Evolutionary conservation across 2,888 invertebrate genomes (phyloP), one percentile per base, ranked within the genome.

Genomic region (Mycogona germanica): DNA sequence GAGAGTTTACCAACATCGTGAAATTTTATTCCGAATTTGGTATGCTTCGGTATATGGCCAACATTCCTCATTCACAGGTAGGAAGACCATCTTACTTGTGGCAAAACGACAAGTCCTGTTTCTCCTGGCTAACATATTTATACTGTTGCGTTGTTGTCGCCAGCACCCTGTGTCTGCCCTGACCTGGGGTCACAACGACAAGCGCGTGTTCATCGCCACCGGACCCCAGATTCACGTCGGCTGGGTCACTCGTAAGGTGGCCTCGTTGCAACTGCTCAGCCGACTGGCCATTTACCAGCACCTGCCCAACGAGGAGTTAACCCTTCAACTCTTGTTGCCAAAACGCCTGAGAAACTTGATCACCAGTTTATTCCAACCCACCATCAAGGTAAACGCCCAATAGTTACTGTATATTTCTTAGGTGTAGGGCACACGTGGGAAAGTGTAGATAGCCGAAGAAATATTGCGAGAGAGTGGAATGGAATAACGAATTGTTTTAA

Each of bases 151-250:
- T 53, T 41, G 23, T 47, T 46, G 7, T 35, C 71, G 68, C 52
- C 66, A 86, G 85, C 79, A 83, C 60, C 81, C 84, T 4, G 87
- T 96, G 51, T 86, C 91, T 48, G 92, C 95, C 1, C 74, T 98
- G 65, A 96, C 96, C 7, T 98, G 97, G 97, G 97, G 95, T 28
- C 96, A 97, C 75, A 93, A 93, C 68, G 97, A 96, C 68, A 85
- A 89, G 62, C 78, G 97, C 28, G 75, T 98, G 61, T 96, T 97
- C 70, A 81, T 97, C 57, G 89, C 89, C 3, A 87, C 87, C 3
- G 96, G 96, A 14, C 85, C 87, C 45, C 82, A 84, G 64, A 64
- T 74, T 26, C 66, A 67, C 60, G 68, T 69, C 17, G 70, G 71
- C 3, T 68, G 70, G 63, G 66, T 74, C 21, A 61, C 63, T 53